These are phyloP conservation scores for Danio tinwini DNA, from an alignment of 2,797 vertebrate species.

Conservation along the genomic window DNA sequence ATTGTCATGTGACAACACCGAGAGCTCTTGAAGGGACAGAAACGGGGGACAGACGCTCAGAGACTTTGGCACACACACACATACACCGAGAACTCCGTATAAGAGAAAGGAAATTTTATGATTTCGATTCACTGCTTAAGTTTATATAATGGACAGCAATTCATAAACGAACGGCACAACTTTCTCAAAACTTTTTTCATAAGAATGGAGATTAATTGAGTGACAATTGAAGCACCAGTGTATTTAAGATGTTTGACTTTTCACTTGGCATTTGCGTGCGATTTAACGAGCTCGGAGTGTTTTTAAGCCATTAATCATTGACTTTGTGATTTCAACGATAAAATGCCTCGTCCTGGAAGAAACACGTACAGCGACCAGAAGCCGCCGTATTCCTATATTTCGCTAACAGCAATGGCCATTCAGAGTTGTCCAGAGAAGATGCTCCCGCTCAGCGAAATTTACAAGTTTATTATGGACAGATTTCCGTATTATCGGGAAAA, in stretches of 20 bases:
- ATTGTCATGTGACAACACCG: conserved; percentile 98
- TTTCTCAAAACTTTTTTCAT: conserved; percentile 24
- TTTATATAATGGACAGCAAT: neutral
- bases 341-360: conserved; percentile 96
- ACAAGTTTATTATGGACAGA: conserved; percentile 99
- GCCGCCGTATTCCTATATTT: conserved; percentile 98
- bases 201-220: conserved; percentile 5
- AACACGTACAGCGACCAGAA: conserved; percentile 99
- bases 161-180: neutral
- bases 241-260: conserved; percentile 11
- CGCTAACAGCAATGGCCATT: conserved; percentile 98
- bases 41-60: neutral
- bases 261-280: conserved; percentile 3
- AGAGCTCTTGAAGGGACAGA: conserved; percentile 81
- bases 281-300: conserved; percentile 20
- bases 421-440: conserved; percentile 98
- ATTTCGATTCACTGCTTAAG: neutral
- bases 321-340: conserved; percentile 50
- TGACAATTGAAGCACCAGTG: neutral
- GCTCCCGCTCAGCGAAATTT: conserved; percentile 97
- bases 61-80: conserved; percentile 12
- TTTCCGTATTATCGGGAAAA: conserved; percentile 98
- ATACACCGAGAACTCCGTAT: neutral
- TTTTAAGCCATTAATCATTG: conserved; percentile 42
- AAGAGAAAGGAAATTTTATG: neutral